A percentile compares a stretch with the other conserved stretches of the same genome.
These are phyloP conservation scores for Brachionus rubens DNA, from an alignment of 1,140 invertebrate species.

Conservation along the genomic window DNA sequence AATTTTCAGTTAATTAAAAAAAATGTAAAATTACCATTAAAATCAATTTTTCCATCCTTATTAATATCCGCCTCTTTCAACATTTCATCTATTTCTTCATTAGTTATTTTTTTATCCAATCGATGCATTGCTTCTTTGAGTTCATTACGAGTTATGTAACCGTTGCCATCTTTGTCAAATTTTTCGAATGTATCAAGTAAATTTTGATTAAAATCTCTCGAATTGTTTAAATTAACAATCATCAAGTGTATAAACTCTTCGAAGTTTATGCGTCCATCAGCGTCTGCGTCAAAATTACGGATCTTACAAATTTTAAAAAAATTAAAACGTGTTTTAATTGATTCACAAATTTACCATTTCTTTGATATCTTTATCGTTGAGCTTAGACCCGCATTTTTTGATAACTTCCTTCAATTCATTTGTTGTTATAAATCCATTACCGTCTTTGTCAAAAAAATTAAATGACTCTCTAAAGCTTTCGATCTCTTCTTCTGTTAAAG, in stretches of 20 bases:
- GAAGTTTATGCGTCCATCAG: constrained; percentile 7
- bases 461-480: background rate
- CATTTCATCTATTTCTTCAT: constrained; percentile 45
- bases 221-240: background rate
- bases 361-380: constrained; percentile 4
- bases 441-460: background rate
- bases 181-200: background rate
- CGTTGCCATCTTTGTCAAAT: constrained; percentile 33
- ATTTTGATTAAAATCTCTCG: background rate
- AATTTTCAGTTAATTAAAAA: background rate
- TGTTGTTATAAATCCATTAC: constrained; percentile 16
- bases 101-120: constrained; percentile 11
- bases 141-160: background rate
- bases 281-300: constrained; percentile 9
- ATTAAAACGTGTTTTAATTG: background rate
- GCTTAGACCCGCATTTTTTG: background rate
- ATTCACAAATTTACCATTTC: background rate
- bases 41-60: constrained; percentile 40
- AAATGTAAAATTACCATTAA: background rate
- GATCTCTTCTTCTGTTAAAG: background rate
- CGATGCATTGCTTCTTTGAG: background rate
- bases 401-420: constrained; percentile 19
- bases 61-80: constrained; percentile 30
- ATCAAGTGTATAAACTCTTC: constrained; percentile 31
- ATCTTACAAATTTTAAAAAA: background rate